Conservation (phyloP, 2,113 vertebrate species). For the Cololabis saira region DNA sequence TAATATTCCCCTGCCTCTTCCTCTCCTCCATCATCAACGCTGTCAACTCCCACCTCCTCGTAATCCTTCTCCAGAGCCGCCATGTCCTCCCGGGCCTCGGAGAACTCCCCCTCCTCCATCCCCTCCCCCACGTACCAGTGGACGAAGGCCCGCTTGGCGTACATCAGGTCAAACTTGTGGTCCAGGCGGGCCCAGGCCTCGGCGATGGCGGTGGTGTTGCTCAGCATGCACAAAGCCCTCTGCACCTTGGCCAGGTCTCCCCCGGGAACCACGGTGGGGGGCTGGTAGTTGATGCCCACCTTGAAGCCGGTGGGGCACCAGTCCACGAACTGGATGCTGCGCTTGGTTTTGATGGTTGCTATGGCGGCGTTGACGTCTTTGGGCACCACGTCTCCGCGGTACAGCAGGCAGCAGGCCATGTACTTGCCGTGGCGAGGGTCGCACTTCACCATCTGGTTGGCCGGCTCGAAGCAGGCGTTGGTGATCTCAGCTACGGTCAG, state of each 20-base stretch:
- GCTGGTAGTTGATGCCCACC: constrained; percentile 82
- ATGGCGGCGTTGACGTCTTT: constrained; percentile 87
- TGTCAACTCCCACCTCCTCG: too few species aligned
- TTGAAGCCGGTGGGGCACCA: constrained; percentile 85
- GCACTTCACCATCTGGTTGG: constrained; percentile 86
- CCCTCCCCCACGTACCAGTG: constrained; percentile 89
- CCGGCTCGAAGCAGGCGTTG: constrained; percentile 83
- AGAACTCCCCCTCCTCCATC: constrained; percentile 88
- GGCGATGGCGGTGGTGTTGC: constrained; percentile 85
- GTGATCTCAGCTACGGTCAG: constrained; percentile 77
- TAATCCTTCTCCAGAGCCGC: constrained; percentile 87
- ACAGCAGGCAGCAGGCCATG: constrained; percentile 86
- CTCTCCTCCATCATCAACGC: too few species aligned
- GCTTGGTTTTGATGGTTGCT: constrained; percentile 86
- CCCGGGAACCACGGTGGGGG: constrained; percentile 83
- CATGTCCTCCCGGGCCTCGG: constrained; percentile 86
- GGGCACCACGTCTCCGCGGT: constrained; percentile 83
- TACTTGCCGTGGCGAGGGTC: constrained; percentile 84
- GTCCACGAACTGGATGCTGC: constrained; percentile 84
- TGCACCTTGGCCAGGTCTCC: constrained; percentile 87
- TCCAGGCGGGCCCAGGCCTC: constrained; percentile 87
- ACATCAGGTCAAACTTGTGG: constrained; percentile 88
- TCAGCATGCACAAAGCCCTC: constrained; percentile 86
- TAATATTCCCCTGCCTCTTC: too few species aligned
- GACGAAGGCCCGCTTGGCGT: constrained; percentile 85